Percentiles rank a stretch among this genome's conserved stretches.
phyloP scores from a whole-genome alignment of 2,797 vertebrate genomes.

The Kryptopterus vitreolus region DNA sequence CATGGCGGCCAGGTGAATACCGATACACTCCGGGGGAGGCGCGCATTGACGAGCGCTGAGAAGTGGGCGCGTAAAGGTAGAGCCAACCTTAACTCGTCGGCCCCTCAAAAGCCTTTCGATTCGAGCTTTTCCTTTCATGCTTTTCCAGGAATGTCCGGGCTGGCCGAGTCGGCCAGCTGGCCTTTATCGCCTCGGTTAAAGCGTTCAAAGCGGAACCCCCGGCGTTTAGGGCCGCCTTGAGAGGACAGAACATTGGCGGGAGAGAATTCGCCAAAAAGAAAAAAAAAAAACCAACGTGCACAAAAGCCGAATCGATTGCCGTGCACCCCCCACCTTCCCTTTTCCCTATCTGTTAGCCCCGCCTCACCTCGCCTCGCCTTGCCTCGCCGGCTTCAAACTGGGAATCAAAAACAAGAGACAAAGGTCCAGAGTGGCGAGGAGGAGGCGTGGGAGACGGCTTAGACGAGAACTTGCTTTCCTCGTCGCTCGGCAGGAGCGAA shows the following conservation, averaged over 20 bases:
- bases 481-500: conserved; percentile 35
- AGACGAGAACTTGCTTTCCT: conserved; percentile 40
- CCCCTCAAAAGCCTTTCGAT: conserved; percentile 71
- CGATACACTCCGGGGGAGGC: conserved; percentile 34
- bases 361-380: too few relatives aligned
- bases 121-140: conserved; percentile 70
- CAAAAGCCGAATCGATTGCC: conserved; percentile 51
- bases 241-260: conserved; percentile 10
- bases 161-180: too few relatives aligned
- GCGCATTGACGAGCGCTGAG: conserved; percentile 35
- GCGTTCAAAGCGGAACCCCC: conserved; percentile 68
- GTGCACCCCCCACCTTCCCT: conserved; percentile 13
- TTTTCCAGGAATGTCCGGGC: conserved; percentile 57
- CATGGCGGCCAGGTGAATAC: conserved; percentile 31
- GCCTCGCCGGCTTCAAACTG: conserved; percentile 27
- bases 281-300: too few relatives aligned
- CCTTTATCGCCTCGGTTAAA: conserved; percentile 69
- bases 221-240: conserved; percentile 50
- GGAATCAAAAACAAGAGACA: conserved; percentile 38
- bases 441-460: neutral
- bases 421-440: conserved; percentile 28
- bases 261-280: conserved; percentile 31
- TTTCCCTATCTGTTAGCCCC: too few relatives aligned
- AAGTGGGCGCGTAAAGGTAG: conserved; percentile 29
- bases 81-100: conserved; percentile 58